Evolutionary conservation across 2,113 vertebrate genomes (phyloP).

Genomic region (Antechinus stuartii): DNA sequence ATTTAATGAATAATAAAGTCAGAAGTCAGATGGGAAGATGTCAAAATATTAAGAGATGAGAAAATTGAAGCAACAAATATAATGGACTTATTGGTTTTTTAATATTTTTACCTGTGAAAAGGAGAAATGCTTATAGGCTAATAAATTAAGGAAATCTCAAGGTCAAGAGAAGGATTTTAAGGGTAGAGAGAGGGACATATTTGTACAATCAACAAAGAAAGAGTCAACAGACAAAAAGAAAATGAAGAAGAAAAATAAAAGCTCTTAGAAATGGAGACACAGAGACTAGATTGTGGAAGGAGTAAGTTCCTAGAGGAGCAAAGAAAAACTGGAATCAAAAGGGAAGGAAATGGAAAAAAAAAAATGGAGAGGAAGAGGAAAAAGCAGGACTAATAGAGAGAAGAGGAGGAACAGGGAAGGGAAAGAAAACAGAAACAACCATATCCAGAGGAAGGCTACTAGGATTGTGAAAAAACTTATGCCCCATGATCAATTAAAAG

Average conservation of each 20-base stretch:
- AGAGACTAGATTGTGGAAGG: neutral
- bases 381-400: fast-evolving
- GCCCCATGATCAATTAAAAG: neutral
- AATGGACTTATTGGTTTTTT: neutral
- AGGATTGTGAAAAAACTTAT: neutral
- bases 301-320: neutral
- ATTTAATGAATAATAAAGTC: neutral
- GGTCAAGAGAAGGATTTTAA: neutral
- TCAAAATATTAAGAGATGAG: neutral
- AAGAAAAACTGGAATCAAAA: neutral
- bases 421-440: neutral
- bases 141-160: neutral
- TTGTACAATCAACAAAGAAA: neutral
- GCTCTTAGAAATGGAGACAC: neutral
- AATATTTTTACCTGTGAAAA: neutral
- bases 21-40: neutral
- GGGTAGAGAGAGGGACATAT: neutral
- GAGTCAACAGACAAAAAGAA: neutral
- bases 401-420: neutral
- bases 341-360: neutral
- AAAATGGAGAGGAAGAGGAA: neutral
- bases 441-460: neutral
- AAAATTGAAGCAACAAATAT: neutral
- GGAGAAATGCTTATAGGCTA: neutral
- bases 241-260: neutral